Percentiles rank a stretch among this genome's conserved stretches.
Evolutionary conservation across 2,888 invertebrate species (phyloP).

Genomic region (Dioctria linearis): DNA sequence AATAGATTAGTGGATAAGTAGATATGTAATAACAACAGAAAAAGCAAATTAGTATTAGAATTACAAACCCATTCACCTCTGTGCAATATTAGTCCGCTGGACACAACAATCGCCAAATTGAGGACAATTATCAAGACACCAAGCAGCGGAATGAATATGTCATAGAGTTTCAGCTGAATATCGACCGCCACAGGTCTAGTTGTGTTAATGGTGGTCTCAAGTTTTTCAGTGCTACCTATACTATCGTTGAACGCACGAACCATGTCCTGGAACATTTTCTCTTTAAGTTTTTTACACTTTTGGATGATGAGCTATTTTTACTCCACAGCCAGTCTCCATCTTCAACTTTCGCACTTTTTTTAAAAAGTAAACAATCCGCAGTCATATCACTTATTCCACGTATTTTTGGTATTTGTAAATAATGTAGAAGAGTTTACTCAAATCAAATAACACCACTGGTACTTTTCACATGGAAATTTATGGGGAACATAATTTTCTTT

Average conservation of each 20-base stretch:
- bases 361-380: too few species aligned
- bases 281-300: not conserved
- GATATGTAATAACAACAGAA: not conserved
- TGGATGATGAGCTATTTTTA: too few species aligned
- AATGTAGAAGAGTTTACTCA: too few species aligned
- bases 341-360: too few species aligned
- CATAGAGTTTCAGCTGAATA: conserved; percentile 72
- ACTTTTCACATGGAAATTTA: too few species aligned
- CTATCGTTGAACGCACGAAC: not conserved
- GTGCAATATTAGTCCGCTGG: conserved; percentile 77
- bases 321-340: too few species aligned
- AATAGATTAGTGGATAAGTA: conserved; percentile 16
- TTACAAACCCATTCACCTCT: conserved; percentile 72
- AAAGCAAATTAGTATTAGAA: too few species aligned
- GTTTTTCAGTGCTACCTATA: not conserved
- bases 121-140: conserved; percentile 74
- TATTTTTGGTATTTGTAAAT: too few species aligned
- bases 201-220: conserved; percentile 14
- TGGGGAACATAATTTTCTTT: too few species aligned
- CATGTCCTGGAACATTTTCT: conserved; percentile 16
- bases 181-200: conserved; percentile 58
- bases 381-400: too few species aligned
- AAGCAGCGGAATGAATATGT: conserved; percentile 74
- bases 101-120: conserved; percentile 77
- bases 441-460: too few species aligned